Base-by-base conservation (phyloP, 30 jellyfish, hydroid and myxozoan species). In the Aurelia sp. region DNA sequence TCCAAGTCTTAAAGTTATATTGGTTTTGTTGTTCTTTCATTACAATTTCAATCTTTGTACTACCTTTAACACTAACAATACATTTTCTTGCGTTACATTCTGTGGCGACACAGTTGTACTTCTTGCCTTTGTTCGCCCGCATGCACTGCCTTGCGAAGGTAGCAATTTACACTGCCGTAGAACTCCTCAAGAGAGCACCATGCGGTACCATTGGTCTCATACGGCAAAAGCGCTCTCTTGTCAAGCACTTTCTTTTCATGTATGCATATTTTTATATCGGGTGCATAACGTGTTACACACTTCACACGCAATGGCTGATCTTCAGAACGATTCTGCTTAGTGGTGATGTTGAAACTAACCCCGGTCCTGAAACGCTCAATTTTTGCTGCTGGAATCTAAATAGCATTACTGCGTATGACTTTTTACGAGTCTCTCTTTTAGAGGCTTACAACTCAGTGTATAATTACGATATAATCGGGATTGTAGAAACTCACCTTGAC, bases 401-500 rank as follows among this genome's bases (percentile, higher is more conserved):
- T 27, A 27, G 87, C 66, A 73, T 72, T 68, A 52, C 93, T 58
- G 84, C 87, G 78, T 62, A 84, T 84, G 93, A 74, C 85, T 84
- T 84, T 64, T 73, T 84, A 71, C 33, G 33, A 27, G 33, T 27
- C 33, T 27, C 33, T 27, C 33, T 27, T 27, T 27, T 27, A 27
- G 33, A 27, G 33, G 33, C 2, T 27, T 84, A 71, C 73, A 84
- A 84, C 93, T 84, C 93, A 58, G 86, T 84, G 41, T 84, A 21
- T 64, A 84, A 74, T 33, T 84, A 84, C 55, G 93, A 84, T 60
- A 66, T 84, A 57, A 84, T 74, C 62, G 87, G 82, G 79, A 74
- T 84, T 84, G 81, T 73, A 48, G 86, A 84, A 84, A 84, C 93
- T 66, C 93, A 84, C 35, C 68, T 84, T 66, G 87, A 84, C 73